Conservation (phyloP, 2,888 invertebrate species). For the Cephus nigrinus region DNA sequence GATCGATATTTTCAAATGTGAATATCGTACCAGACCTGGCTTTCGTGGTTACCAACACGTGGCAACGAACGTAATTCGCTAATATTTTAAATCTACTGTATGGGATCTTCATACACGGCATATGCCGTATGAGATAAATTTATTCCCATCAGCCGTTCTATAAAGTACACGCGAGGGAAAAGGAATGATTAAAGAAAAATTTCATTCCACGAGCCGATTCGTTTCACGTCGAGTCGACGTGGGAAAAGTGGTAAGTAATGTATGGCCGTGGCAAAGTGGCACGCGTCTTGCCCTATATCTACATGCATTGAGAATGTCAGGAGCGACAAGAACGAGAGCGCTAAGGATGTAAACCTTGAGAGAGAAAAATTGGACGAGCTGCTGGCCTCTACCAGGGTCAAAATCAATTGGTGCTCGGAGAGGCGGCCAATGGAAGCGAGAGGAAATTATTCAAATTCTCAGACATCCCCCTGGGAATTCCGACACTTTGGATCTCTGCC, state of each 20-base stretch:
- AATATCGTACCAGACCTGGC: not conserved
- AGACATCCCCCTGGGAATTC: constrained; percentile 5
- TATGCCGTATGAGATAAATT: not conserved
- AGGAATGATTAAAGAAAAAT: not conserved
- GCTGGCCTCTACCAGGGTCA: not conserved
- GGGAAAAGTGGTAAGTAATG: not conserved
- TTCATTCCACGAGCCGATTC: not conserved
- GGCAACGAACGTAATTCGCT: too few relatives aligned
- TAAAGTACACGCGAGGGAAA: not conserved
- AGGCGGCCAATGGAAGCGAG: not conserved
- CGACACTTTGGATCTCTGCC: not conserved
- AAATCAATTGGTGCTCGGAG: not conserved
- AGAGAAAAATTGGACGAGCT: not conserved
- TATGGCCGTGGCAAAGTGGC: not conserved
- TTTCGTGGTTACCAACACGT: not conserved
- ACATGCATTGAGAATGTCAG: not conserved
- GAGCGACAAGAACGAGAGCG: not conserved
- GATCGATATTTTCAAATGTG: too few relatives aligned
- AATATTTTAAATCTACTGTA: not conserved
- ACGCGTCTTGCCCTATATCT: not conserved
- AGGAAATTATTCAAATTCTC: constrained; percentile 9
- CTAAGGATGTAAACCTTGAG: not conserved
- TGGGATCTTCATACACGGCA: not conserved
- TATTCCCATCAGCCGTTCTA: not conserved
- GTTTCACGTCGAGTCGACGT: not conserved